phyloP scores from a whole-genome alignment of 2,113 vertebrate species.

The Takifugu bimaculatus region DNA sequence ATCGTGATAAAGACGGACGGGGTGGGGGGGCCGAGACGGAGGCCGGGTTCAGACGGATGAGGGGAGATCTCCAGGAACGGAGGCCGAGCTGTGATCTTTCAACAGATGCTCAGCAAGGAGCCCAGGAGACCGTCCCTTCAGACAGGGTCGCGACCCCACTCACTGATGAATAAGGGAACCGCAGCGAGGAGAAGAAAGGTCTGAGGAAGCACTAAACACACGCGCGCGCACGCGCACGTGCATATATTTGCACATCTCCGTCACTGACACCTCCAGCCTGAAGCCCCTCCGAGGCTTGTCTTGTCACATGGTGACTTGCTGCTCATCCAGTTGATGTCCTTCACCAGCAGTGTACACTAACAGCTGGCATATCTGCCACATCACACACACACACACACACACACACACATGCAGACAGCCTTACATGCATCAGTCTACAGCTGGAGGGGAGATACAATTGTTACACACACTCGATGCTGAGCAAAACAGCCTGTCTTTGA shows the following conservation, averaged over 20 bases:
- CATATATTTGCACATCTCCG: slow-evolving; percentile 16
- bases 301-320: slow-evolving; percentile 51
- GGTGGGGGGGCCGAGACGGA: slow-evolving; percentile 8
- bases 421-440: slow-evolving; percentile 54
- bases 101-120: slow-evolving; percentile 60
- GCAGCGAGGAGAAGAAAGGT: slow-evolving; percentile 46
- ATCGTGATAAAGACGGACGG: slow-evolving; percentile 30
- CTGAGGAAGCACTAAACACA: slow-evolving; percentile 42
- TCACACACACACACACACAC: slow-evolving; percentile 6
- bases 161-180: slow-evolving; percentile 63
- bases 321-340: slow-evolving; percentile 50
- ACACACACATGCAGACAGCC: slow-evolving; percentile 1
- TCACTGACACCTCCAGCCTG: slow-evolving; percentile 48
- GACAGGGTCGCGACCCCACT: slow-evolving; percentile 67
- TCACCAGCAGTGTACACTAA: slow-evolving; percentile 38
- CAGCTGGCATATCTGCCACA: slow-evolving; percentile 54
- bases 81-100: slow-evolving; percentile 66
- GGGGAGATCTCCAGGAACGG: slow-evolving; percentile 58
- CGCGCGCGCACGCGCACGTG: slow-evolving; percentile 14
- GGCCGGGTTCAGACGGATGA: slow-evolving; percentile 54
- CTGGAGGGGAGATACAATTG: slow-evolving; percentile 60
- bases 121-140: slow-evolving; percentile 63
- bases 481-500: slow-evolving; percentile 64
- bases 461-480: slow-evolving; percentile 41
- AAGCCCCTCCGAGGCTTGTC: slow-evolving; percentile 48